Conservation (phyloP, 2,797 vertebrate genomes). For the Sparus aurata region DNA sequence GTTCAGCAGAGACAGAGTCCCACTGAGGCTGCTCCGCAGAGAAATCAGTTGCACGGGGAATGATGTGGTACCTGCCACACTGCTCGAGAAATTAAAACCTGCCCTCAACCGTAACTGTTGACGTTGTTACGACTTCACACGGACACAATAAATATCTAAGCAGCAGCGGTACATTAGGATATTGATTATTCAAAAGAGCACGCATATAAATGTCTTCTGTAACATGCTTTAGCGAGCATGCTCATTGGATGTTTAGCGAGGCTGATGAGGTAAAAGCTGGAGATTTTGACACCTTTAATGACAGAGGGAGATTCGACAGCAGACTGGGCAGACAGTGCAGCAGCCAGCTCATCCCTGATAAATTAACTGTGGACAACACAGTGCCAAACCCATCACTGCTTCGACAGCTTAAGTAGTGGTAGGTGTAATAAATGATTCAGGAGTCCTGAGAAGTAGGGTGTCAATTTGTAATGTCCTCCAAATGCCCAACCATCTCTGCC, state of each 20-base stretch:
- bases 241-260: neutral
- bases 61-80: neutral
- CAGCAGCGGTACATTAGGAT: constrained; percentile 2
- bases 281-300: constrained; percentile 62
- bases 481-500: constrained; percentile 71
- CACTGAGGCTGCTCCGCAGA: neutral
- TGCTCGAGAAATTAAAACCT: constrained; percentile 16
- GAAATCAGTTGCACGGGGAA: neutral
- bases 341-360: constrained; percentile 67
- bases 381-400: constrained; percentile 77
- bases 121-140: constrained; percentile 5
- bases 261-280: constrained; percentile 26
- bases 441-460: constrained; percentile 76
- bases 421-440: constrained; percentile 85
- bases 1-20: constrained; percentile 1
- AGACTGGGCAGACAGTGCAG: constrained; percentile 35
- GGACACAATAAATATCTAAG: neutral
- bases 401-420: constrained; percentile 83
- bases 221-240: neutral
- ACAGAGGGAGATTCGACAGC: constrained; percentile 44
- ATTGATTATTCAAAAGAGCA: constrained; percentile 42
- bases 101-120: neutral
- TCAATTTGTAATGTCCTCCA: constrained; percentile 85
- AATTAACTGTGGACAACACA: constrained; percentile 76
- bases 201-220: constrained; percentile 11